Conservation (phyloP, 2,113 vertebrate genomes). For the Cyphomyrus plagiostoma region DNA sequence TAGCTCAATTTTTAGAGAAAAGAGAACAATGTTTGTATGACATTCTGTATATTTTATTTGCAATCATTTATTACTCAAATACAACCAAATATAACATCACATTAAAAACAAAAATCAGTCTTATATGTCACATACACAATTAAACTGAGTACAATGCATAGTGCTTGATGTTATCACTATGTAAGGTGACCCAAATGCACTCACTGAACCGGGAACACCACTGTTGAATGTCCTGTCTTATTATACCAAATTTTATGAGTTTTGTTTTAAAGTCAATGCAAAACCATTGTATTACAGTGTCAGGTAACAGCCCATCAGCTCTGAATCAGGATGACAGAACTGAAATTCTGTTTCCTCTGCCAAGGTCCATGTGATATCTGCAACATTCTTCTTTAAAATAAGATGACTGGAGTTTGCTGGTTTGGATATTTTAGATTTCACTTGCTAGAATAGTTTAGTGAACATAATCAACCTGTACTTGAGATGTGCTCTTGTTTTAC, state of each 20-base stretch:
- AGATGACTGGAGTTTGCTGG: not conserved
- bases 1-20: not conserved
- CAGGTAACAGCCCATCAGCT: not conserved
- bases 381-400: not conserved
- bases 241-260: not conserved
- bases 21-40: not conserved
- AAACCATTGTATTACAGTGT: not conserved
- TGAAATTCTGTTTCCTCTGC: not conserved
- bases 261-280: not conserved
- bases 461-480: not conserved
- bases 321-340: not conserved
- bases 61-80: not conserved
- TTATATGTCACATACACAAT: not conserved
- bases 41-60: not conserved
- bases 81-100: not conserved
- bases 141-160: not conserved
- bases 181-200: slow-evolving; percentile 5
- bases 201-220: not conserved
- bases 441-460: not conserved
- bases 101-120: not conserved
- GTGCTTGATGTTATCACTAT: not conserved
- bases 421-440: not conserved
- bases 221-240: not conserved
- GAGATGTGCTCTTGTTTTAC: not conserved
- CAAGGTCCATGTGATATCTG: not conserved